phyloP scores from a whole-genome alignment of 2,113 vertebrate genomes.

The Patagioenas fasciata region DNA sequence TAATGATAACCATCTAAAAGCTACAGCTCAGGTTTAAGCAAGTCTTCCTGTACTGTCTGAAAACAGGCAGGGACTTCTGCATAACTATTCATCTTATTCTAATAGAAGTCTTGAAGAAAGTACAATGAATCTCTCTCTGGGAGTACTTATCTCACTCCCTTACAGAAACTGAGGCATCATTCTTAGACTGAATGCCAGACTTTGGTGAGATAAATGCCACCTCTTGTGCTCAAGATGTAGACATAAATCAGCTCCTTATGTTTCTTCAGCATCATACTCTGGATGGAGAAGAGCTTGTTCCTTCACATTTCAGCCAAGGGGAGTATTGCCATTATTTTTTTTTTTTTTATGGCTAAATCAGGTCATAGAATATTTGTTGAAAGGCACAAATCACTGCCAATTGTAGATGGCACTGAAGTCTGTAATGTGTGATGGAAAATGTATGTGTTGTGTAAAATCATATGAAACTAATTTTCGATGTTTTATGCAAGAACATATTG shows the following conservation, averaged over 20 bases:
- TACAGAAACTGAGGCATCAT: neutral
- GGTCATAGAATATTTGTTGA: neutral
- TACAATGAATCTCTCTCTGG: neutral
- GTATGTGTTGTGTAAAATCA: slow-evolving; percentile 4
- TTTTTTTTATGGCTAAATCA: neutral
- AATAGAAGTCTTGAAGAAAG: neutral
- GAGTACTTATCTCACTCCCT: neutral
- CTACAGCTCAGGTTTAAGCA: neutral
- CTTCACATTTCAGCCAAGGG: neutral
- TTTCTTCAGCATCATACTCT: neutral
- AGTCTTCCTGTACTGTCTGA: neutral
- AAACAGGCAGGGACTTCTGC: neutral
- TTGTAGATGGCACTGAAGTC: neutral
- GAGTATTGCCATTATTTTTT: neutral
- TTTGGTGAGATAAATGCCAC: slow-evolving; percentile 11
- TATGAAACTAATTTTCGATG: slow-evolving; percentile 25
- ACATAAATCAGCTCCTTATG: slow-evolving; percentile 2
- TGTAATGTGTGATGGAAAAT: slow-evolving; percentile 5
- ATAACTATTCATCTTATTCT: neutral
- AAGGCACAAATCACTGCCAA: neutral
- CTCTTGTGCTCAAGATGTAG: neutral
- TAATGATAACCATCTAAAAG: neutral
- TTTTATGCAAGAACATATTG: slow-evolving; percentile 21
- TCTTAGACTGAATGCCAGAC: neutral
- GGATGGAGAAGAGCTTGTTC: neutral